Evolutionary conservation across 1,140 invertebrate species (phyloP).

Genomic region (Andricus grossulariae): DNA sequence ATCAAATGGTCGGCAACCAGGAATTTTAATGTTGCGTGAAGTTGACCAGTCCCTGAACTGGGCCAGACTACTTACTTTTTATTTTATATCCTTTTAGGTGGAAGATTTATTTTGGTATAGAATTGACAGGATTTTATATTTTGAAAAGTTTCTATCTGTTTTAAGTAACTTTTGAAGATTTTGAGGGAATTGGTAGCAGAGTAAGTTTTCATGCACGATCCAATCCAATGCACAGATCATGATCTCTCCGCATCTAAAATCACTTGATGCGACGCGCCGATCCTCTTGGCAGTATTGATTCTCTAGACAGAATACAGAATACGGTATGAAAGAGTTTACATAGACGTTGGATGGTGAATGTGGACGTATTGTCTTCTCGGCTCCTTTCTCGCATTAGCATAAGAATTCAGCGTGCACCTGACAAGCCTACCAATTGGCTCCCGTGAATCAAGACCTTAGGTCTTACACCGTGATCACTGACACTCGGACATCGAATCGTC

Average conservation of each 20-base stretch:
- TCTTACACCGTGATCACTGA: conserved; percentile 65
- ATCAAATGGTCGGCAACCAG: no score
- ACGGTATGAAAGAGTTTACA: conserved; percentile 60
- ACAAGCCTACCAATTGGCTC: conserved; percentile 66
- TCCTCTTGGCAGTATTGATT: conserved; percentile 68
- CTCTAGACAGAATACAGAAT: conserved; percentile 65
- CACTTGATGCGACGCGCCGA: conserved; percentile 48
- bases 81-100: no score
- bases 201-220: conserved; percentile 45
- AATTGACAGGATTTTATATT: no score
- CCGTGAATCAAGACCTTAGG: conserved; percentile 69
- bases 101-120: no score
- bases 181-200: no score
- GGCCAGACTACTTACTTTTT: no score
- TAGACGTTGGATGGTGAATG: conserved; percentile 63
- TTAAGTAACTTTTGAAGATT: no score
- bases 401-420: conserved; percentile 73
- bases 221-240: conserved; percentile 63
- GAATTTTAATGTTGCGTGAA: no score
- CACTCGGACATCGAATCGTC: conserved; percentile 59
- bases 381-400: conserved; percentile 74
- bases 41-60: no score
- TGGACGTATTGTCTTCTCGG: conserved; percentile 73
- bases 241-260: conserved; percentile 72
- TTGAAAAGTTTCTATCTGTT: no score